Percentiles rank a stretch among this genome's conserved stretches.
These are phyloP conservation scores for Drosophila fuyamai DNA, from an alignment of 1,140 invertebrate species.

Conservation along the genomic window DNA sequence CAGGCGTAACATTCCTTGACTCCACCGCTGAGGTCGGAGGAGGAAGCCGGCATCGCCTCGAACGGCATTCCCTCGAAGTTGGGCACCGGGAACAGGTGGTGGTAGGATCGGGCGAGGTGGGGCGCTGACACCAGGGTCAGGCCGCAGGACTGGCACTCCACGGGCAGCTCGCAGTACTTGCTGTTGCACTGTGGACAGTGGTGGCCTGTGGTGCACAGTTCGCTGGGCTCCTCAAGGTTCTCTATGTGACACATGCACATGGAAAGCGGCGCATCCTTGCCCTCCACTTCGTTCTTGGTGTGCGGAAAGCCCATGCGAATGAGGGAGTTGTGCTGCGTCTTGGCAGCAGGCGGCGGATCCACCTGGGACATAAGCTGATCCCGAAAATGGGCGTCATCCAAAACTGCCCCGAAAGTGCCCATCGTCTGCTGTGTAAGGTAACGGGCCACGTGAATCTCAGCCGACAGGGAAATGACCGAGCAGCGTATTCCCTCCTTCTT, in stretches of 20 bases:
- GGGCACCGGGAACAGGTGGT: conserved; percentile 97
- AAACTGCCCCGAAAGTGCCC: conserved; percentile 85
- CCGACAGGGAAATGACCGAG: conserved; percentile 97
- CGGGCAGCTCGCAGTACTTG: conserved; percentile 99
- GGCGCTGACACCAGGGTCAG: conserved; percentile 98
- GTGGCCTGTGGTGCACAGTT: conserved; percentile 91
- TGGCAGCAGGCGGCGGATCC: conserved; percentile 94
- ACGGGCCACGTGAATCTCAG: conserved; percentile 97
- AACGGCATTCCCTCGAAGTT: conserved; percentile 90
- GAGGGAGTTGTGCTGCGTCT: conserved; percentile 91
- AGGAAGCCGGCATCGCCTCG: conserved; percentile 85
- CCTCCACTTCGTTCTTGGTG: conserved; percentile 85
- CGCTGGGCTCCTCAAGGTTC: conserved; percentile 88
- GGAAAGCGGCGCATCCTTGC: conserved; percentile 89
- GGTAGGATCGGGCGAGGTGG: conserved; percentile 98
- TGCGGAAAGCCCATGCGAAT: conserved; percentile 98
- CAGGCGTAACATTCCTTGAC: conserved; percentile 88
- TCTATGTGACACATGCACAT: conserved; percentile 96
- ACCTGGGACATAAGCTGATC: conserved; percentile 92
- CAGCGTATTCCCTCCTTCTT: conserved; percentile 92
- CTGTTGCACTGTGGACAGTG: conserved; percentile 98
- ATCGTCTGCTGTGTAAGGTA: conserved; percentile 92
- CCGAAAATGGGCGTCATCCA: conserved; percentile 96
- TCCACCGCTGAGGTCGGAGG: conserved; percentile 30
- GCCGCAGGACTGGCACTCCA: conserved; percentile 97